Evolutionary conservation across 2,113 vertebrate species (phyloP).

Genomic region (Cavia porcellus): DNA sequence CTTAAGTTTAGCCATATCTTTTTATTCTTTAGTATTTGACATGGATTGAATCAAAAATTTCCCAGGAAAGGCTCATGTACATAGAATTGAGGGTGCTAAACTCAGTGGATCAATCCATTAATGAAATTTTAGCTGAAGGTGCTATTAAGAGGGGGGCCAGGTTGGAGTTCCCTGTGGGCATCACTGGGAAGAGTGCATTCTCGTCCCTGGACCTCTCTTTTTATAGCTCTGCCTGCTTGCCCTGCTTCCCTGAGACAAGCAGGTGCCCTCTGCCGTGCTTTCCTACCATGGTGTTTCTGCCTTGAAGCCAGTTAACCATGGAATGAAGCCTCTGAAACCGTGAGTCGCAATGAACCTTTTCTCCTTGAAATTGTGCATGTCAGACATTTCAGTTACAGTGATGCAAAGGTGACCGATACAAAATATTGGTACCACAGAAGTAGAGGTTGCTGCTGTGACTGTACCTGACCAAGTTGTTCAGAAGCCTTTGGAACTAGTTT

Average conservation of each 20-base stretch:
- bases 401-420: background rate
- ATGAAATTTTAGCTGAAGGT: background rate
- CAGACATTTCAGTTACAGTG: background rate
- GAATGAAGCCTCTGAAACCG: background rate
- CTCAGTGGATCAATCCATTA: background rate
- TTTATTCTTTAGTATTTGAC: slow-evolving; percentile 20
- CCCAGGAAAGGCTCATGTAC: background rate
- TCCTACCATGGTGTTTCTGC: background rate
- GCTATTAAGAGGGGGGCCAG: background rate
- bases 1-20: background rate
- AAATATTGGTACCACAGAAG: background rate
- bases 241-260: background rate
- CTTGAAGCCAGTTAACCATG: background rate
- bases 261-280: background rate
- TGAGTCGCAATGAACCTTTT: background rate
- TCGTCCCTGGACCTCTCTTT: background rate
- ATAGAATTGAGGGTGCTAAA: background rate
- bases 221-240: background rate
- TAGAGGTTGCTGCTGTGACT: background rate
- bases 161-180: background rate
- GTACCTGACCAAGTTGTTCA: background rate
- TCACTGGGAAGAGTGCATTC: background rate
- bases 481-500: background rate
- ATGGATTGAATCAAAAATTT: background rate
- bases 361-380: background rate